A percentile compares a stretch with the other conserved stretches of the same genome.
phyloP scores from a whole-genome alignment of 2,113 vertebrate genomes.

The Catagonus wagneri region DNA sequence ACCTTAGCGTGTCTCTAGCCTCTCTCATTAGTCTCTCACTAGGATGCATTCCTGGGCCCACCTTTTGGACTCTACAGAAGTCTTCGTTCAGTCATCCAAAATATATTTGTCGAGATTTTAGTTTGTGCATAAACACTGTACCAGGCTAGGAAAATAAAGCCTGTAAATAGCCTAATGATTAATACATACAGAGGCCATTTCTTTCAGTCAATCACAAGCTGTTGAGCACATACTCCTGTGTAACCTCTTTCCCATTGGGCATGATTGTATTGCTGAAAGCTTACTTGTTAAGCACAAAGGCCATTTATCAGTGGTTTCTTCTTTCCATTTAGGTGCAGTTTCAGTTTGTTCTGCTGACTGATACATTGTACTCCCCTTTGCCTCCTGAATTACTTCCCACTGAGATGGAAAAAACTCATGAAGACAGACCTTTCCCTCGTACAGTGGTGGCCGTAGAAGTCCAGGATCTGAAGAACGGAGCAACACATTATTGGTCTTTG shows the following conservation, averaged over 20 bases:
- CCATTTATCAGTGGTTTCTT: not conserved
- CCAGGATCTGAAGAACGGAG: slow-evolving; percentile 98
- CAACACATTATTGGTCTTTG: slow-evolving; percentile 98
- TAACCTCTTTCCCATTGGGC: not conserved
- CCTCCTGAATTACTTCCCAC: slow-evolving; percentile 94
- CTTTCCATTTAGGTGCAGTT: slow-evolving; percentile 93
- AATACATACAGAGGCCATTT: not conserved
- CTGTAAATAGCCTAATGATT: not conserved
- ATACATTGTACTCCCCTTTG: slow-evolving; percentile 96
- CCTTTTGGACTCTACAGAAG: not conserved
- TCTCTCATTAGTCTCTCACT: not conserved
- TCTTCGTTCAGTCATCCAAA: not conserved
- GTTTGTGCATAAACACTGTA: not conserved
- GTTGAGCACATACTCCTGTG: not conserved
- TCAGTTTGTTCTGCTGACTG: slow-evolving; percentile 97
- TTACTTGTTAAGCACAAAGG: not conserved
- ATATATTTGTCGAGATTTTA: slow-evolving; percentile 2
- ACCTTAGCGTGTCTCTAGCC: too few relatives aligned
- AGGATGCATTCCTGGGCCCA: not conserved
- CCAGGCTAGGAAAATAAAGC: not conserved
- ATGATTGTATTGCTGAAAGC: rapidly evolving
- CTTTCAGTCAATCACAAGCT: not conserved
- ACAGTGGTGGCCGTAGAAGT: slow-evolving; percentile 98
- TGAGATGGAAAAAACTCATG: slow-evolving; percentile 90
- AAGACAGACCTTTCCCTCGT: slow-evolving; percentile 93